Evolutionary conservation across 30 jellyfish, hydroid and myxozoan species (phyloP).

Genomic region (Catostylus mosaicus): DNA sequence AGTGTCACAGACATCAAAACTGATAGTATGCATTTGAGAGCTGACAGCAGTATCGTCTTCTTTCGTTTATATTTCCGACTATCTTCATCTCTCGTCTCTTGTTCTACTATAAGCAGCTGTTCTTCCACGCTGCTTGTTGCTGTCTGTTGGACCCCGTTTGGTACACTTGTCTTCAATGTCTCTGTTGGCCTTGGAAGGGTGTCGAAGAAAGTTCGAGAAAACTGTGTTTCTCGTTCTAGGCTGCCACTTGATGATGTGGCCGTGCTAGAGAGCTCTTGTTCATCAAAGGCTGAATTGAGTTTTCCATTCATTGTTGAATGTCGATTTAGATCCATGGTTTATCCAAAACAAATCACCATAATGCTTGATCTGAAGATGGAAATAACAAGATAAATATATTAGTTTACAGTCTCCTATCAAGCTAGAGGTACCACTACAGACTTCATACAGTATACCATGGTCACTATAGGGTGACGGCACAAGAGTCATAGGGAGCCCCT

Average conservation of each 20-base stretch:
- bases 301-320: conserved; percentile 7
- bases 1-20: conserved; percentile 51
- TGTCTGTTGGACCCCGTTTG: conserved; percentile 4
- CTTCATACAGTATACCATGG: too few species aligned
- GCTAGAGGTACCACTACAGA: too few species aligned
- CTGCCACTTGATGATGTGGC: conserved; percentile 31
- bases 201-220: neutral
- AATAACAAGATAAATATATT: too few species aligned
- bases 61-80: conserved; percentile 59
- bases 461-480: too few species aligned
- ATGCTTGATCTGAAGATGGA: neutral
- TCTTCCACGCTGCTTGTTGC: conserved; percentile 3
- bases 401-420: too few species aligned
- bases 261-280: conserved; percentile 11
- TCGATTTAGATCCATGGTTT: neutral
- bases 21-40: conserved; percentile 68
- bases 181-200: neutral
- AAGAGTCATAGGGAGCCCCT: too few species aligned
- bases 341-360: neutral
- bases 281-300: conserved; percentile 19
- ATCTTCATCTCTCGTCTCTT: conserved; percentile 41
- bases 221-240: conserved; percentile 22
- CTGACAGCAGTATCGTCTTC: conserved; percentile 66
- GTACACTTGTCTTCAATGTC: neutral
- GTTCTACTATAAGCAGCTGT: conserved; percentile 73